These are phyloP conservation scores for Grantiella picta DNA, from an alignment of 2,113 vertebrate species.

Conservation along the genomic window DNA sequence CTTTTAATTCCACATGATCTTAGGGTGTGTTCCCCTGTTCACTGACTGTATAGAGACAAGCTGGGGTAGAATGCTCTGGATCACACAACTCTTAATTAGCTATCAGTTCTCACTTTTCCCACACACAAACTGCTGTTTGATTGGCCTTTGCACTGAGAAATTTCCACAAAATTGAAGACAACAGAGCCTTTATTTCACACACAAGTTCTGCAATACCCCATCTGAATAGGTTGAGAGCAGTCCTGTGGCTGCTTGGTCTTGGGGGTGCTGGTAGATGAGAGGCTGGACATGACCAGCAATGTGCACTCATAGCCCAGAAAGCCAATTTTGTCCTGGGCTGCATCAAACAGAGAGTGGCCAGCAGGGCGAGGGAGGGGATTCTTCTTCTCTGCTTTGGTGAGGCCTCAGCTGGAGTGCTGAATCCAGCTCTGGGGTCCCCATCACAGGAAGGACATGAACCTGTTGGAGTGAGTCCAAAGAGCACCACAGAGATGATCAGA, in stretches of 20 bases:
- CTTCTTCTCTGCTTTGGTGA: not conserved
- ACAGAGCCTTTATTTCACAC: not conserved
- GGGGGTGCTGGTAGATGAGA: not conserved
- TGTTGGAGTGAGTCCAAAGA: not conserved
- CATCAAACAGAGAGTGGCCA: not conserved
- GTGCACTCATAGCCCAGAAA: not conserved
- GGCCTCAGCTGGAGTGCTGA: fast-evolving
- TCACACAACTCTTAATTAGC: not conserved
- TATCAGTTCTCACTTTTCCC: not conserved
- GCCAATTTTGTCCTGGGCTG: not conserved
- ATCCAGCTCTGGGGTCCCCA: not conserved
- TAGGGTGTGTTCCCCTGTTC: not conserved
- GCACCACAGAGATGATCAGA: not conserved
- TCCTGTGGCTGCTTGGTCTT: fast-evolving
- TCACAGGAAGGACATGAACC: not conserved
- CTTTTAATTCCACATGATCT: not conserved
- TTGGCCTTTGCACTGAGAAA: not conserved
- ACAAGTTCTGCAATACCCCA: not conserved
- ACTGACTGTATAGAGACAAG: not conserved
- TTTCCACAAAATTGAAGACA: not conserved
- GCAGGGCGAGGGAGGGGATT: not conserved
- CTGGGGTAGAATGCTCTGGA: fast-evolving
- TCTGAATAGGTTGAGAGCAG: not conserved
- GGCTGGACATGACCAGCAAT: not conserved
- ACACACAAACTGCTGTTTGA: not conserved